Conservation (phyloP, 2,888 invertebrate species). For the Sepioteuthis lessoniana region DNA sequence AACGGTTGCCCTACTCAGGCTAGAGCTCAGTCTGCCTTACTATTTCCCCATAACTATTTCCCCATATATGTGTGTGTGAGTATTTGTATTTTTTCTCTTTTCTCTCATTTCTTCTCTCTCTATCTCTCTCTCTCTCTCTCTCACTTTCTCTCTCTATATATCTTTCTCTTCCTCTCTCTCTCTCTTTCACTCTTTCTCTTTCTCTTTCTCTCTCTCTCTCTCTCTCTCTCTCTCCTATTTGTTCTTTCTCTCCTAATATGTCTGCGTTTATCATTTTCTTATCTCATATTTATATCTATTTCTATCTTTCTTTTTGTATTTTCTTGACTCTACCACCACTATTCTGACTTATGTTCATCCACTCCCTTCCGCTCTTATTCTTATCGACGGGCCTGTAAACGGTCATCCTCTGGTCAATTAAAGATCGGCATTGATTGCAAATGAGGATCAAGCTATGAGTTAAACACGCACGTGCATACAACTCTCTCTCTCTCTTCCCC, state of each 20-base stretch:
- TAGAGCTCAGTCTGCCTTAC: too few relatives aligned
- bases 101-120: too few relatives aligned
- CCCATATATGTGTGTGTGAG: too few relatives aligned
- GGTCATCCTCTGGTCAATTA: constrained; percentile 33
- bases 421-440: neutral
- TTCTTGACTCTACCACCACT: too few relatives aligned
- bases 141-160: neutral
- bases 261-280: too few relatives aligned
- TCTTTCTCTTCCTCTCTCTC: neutral
- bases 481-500: neutral
- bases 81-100: too few relatives aligned
- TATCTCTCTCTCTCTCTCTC: too few relatives aligned
- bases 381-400: neutral
- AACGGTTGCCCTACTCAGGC: too few relatives aligned
- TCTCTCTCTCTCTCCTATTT: neutral
- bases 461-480: neutral
- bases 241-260: neutral
- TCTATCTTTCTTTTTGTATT: too few relatives aligned
- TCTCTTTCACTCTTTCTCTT: neutral
- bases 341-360: too few relatives aligned
- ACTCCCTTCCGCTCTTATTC: neutral
- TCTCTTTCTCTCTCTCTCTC: neutral
- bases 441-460: neutral
- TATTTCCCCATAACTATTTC: too few relatives aligned
- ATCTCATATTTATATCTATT: too few relatives aligned